Conservation (phyloP, 64 coral and sea anemone genomes). For the Dendronephthya gigantea region DNA sequence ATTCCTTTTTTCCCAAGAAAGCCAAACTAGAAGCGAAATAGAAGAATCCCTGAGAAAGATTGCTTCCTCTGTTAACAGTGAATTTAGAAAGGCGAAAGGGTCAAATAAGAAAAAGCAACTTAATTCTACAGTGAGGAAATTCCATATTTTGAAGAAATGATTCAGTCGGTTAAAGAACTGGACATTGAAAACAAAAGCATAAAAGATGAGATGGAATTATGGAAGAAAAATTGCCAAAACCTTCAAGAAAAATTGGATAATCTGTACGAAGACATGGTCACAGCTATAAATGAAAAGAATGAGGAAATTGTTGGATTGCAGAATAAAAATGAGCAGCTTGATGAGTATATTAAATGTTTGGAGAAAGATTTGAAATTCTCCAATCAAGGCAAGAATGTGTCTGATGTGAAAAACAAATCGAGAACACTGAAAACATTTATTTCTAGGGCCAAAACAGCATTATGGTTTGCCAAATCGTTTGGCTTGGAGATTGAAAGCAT, state of each 20-base stretch:
- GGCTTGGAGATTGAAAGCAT: conserved; percentile 17
- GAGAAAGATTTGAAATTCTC: background rate
- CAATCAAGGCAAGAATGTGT: conserved; percentile 4
- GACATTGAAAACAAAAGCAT: background rate
- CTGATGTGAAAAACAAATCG: background rate
- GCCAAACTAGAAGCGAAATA: background rate
- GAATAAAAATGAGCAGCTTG: background rate
- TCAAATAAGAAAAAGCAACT: background rate
- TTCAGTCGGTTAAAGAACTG: background rate
- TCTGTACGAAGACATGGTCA: background rate
- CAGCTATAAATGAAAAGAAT: background rate
- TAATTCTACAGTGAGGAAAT: background rate
- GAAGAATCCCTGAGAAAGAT: background rate
- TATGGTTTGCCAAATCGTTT: conserved; percentile 29
- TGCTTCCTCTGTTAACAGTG: background rate
- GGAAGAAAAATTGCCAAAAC: background rate
- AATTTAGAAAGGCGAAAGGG: background rate
- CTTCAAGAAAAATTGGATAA: conserved; percentile 8
- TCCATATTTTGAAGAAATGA: background rate
- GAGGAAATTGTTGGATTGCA: background rate
- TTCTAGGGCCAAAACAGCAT: conserved; percentile 8
- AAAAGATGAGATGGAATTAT: background rate
- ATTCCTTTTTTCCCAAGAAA: background rate
- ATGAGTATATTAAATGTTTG: background rate
- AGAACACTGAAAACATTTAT: conserved; percentile 19